Conservation (phyloP, 1,140 invertebrate species). For the Rhagoletis pomonella region DNA sequence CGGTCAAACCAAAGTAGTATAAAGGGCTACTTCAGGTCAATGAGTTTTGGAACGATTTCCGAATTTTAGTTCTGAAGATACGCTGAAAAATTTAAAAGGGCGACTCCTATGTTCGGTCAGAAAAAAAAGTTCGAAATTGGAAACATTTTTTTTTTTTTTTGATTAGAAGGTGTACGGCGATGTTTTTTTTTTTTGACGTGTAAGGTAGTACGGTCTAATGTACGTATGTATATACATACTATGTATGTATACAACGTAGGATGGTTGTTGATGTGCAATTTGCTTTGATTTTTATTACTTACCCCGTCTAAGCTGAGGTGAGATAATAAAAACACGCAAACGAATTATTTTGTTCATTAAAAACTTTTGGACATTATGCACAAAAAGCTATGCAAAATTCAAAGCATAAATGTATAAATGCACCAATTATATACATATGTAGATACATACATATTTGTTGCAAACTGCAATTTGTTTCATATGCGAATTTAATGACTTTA, state of each 20-base stretch:
- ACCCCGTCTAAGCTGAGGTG: constrained; percentile 21
- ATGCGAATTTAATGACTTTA: constrained; percentile 8
- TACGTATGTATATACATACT: background rate
- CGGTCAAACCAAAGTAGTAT: too few relatives aligned
- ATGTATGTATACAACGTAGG: constrained; percentile 6
- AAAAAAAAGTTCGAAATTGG: too few relatives aligned
- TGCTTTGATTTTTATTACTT: constrained; percentile 33
- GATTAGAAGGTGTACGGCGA: too few relatives aligned
- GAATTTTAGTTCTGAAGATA: too few relatives aligned
- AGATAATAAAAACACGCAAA: constrained; percentile 40
- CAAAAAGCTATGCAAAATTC: constrained; percentile 37
- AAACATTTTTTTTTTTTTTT: too few relatives aligned
- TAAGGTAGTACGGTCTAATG: too few relatives aligned
- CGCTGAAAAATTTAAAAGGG: too few relatives aligned
- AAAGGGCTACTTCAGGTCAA: too few relatives aligned
- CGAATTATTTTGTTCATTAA: constrained; percentile 31
- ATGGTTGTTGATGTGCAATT: constrained; percentile 5
- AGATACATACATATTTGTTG: background rate
- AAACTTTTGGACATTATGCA: constrained; percentile 29
- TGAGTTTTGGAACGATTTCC: too few relatives aligned
- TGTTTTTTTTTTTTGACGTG: too few relatives aligned
- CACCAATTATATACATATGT: background rate
- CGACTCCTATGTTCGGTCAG: too few relatives aligned
- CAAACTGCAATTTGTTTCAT: background rate
- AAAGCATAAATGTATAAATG: background rate